phyloP scores from a whole-genome alignment of 1,140 invertebrate species.

The Sitodiplosis mosellana region DNA sequence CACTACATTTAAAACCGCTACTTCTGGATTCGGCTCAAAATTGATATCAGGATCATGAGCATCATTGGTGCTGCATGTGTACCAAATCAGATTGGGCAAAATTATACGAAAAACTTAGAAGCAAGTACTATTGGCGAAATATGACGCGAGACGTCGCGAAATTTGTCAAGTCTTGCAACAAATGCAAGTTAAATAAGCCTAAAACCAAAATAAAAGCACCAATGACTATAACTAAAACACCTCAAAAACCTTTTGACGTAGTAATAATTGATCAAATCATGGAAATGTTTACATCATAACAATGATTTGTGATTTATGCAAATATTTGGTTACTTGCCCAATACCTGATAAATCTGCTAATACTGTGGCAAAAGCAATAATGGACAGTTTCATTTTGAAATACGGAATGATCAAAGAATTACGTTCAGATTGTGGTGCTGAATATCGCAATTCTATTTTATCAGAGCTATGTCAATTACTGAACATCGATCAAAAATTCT shows the following conservation, averaged over 20 bases:
- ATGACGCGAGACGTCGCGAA: constrained; percentile 2
- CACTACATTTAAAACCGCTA: too few species aligned
- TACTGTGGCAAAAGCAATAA: constrained; percentile 5
- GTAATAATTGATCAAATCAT: constrained; percentile 1
- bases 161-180: neutral
- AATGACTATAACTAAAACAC: neutral
- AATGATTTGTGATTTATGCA: constrained; percentile 1
- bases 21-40: too few species aligned
- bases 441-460: neutral
- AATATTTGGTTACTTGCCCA: constrained; percentile 4
- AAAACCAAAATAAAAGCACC: neutral
- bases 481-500: constrained; percentile 2
- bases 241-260: constrained; percentile 1
- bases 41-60: too few species aligned
- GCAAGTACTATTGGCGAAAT: constrained; percentile 1
- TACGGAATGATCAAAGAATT: constrained; percentile 3
- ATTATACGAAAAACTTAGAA: neutral
- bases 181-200: constrained; percentile 3
- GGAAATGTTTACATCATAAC: constrained; percentile 1
- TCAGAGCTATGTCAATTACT: neutral
- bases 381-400: constrained; percentile 4
- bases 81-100: too few species aligned
- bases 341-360: constrained; percentile 5
- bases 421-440: constrained; percentile 1
- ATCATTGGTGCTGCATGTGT: too few species aligned